Evolutionary conservation across 2,888 invertebrate species (phyloP).

Genomic region (Stomorhina lunata): DNA sequence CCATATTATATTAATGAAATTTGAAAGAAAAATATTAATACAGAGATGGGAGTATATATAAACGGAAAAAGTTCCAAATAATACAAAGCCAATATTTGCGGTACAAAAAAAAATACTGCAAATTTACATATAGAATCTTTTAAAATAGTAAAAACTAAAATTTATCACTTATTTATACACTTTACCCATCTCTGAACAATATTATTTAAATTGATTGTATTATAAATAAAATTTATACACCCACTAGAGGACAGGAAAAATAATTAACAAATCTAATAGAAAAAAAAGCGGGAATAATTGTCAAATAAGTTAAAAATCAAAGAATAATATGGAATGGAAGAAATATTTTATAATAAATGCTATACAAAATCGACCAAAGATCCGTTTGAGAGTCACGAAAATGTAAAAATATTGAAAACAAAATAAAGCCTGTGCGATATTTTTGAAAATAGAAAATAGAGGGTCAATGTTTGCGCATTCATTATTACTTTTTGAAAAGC

Average conservation of each 20-base stretch:
- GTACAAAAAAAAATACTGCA: too few relatives aligned
- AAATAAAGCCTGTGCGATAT: neutral
- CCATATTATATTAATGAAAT: neutral
- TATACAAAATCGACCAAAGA: too few relatives aligned
- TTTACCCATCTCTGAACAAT: neutral
- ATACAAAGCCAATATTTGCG: neutral
- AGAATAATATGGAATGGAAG: neutral
- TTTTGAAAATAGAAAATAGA: neutral
- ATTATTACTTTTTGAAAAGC: neutral
- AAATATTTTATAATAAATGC: too few relatives aligned
- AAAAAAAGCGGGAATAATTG: neutral
- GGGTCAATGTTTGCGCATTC: conserved; percentile 27
- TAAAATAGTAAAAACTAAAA: too few relatives aligned
- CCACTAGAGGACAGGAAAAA: neutral
- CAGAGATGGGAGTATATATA: conserved; percentile 7
- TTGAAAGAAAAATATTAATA: neutral
- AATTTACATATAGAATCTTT: too few relatives aligned
- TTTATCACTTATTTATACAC: too few relatives aligned
- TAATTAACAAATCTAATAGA: neutral
- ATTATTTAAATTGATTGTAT: neutral
- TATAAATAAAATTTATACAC: conserved; percentile 14
- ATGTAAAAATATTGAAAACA: neutral
- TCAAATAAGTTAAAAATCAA: neutral
- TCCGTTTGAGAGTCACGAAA: too few relatives aligned
- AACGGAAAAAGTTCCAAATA: neutral